Evolutionary conservation across 1,140 invertebrate genomes (phyloP).

Genomic region (Pygmarrhopalites habei): DNA sequence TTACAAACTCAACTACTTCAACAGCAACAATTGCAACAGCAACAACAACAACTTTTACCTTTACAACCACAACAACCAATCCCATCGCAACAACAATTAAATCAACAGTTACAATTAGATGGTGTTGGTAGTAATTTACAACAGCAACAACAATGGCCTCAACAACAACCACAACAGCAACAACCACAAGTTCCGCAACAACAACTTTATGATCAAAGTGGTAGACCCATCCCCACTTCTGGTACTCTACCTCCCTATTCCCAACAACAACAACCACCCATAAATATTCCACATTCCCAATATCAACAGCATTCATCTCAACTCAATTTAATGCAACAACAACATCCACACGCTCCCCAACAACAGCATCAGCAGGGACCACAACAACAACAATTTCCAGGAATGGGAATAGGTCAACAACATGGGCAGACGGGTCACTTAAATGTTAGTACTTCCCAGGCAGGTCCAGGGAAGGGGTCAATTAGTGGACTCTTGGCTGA

Average conservation of each 20-base stretch:
- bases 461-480: constrained; percentile 38
- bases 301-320: constrained; percentile 33
- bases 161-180: constrained; percentile 20
- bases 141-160: constrained; percentile 35
- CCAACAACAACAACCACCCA: neutral
- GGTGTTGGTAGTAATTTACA: neutral
- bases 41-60: constrained; percentile 28
- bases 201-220: constrained; percentile 14
- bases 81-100: constrained; percentile 17
- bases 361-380: constrained; percentile 38
- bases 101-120: neutral
- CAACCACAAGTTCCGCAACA: neutral
- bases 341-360: constrained; percentile 39
- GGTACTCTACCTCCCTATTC: constrained; percentile 15
- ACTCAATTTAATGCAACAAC: constrained; percentile 41
- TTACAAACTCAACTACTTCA: constrained; percentile 22
- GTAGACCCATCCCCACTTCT: constrained; percentile 13
- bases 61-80: constrained; percentile 17
- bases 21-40: constrained; percentile 30
- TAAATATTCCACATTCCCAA: neutral
- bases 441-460: constrained; percentile 10
- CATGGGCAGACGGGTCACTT: constrained; percentile 7
- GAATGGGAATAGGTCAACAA: neutral
- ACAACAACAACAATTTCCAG: constrained; percentile 29
- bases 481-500: constrained; percentile 52